Base-by-base conservation (phyloP, 2,113 vertebrate species). In the Labeo rohita region DNA sequence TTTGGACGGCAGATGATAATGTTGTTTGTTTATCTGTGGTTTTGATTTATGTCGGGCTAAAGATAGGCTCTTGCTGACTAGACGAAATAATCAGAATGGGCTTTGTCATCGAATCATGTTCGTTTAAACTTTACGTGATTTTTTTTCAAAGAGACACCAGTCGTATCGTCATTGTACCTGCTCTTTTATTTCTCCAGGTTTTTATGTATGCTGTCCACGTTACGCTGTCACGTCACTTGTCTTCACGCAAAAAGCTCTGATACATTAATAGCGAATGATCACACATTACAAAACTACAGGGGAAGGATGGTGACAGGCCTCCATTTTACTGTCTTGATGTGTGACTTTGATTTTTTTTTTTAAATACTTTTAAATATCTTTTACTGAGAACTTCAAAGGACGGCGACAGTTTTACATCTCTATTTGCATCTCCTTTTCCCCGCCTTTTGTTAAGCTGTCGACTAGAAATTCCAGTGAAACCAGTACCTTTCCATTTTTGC, bases 241-340 rank as follows among this genome's bases (percentile, higher is more conserved):
- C 73, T 47, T 75, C 23, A 28, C 23, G 50, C 12, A 7, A 23
- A 43, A 70, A 77, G 61, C 80, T 83, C 43, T 83, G 80, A 68
- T 52, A 66, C 70, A 70, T 70, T 78, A 56, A 87, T n/a, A 77
- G 63, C 74, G 28, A 72, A 76, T 54, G 52, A 70, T 87, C 74
- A 76, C 72, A 84, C 36, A 73, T 77, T 78, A 49, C 73, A 83
- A 70, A 78, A 15, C 47, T 70, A 70, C 39, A n/a, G 81, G 74
- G 59, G 54, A 8, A 39, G 10, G 11, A 34, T 43, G 21, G 70
- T 80, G 65, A 77, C 47, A 23, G 16, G 23, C 83, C 59, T 84
- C 50, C 12, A 77, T 77, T 77, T 77, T 54, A 52, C 23, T 21
- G 75, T 52, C 75, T 77, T 54, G 50, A 77, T 77, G 75, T 54